These are phyloP conservation scores for Tetranychus urticae DNA, from an alignment of 1,140 invertebrate genomes.

Conservation along the genomic window DNA sequence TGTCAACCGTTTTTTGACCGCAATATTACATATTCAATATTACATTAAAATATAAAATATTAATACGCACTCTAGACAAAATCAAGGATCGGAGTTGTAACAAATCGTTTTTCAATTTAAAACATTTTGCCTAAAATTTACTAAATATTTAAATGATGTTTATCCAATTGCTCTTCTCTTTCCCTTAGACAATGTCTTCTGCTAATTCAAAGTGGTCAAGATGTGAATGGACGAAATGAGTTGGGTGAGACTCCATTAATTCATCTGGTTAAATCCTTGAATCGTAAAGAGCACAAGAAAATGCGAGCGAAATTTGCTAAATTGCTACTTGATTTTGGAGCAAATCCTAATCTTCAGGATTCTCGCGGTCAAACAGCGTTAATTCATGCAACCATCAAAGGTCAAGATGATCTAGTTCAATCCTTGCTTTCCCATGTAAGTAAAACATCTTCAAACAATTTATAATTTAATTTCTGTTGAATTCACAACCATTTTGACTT, in stretches of 20 bases:
- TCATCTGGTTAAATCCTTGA: slow-evolving; percentile 6
- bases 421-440: slow-evolving; percentile 15
- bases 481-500: no score
- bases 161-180: not conserved
- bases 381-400: slow-evolving; percentile 15
- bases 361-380: slow-evolving; percentile 14
- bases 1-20: no score
- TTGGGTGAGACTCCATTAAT: slow-evolving; percentile 15
- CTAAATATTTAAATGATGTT: no score
- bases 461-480: no score
- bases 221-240: slow-evolving; percentile 15
- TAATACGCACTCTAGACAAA: no score
- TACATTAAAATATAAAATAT: no score
- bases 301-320: slow-evolving; percentile 10
- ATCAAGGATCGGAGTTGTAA: no score
- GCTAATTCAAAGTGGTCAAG: slow-evolving; percentile 14
- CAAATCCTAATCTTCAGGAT: slow-evolving; percentile 15
- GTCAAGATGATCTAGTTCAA: slow-evolving; percentile 12
- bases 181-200: slow-evolving; percentile 12
- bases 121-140: no score
- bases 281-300: slow-evolving; percentile 6
- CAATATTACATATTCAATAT: no score
- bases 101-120: no score
- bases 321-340: slow-evolving; percentile 13
- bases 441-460: not conserved